Evolutionary conservation across 1,140 invertebrate species (phyloP), one percentile per base, ranked within the genome.

Genomic region (Drosophila micromelanica): DNA sequence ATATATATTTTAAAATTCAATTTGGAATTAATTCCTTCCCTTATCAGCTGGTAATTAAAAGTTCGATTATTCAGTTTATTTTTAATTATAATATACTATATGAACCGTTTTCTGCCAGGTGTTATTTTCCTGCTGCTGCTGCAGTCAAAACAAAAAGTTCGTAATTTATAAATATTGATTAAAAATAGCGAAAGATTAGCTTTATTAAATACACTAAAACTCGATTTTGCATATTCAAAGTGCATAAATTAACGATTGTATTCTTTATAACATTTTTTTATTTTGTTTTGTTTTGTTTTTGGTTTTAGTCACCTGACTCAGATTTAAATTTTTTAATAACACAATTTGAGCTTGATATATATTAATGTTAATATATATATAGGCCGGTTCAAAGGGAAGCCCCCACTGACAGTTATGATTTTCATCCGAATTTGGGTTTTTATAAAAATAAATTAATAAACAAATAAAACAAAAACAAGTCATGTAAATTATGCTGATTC

Each of bases 91-190:
- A 48, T 27, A 6, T 17, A 45, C 15, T 6, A 12, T 3, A 11
- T 38, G 37, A 6, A 35, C 42, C 7, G 2, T 8, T 17, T 5
- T 12, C 43, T 4, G 17, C 20, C 6, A 12, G 46, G 23, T 37
- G 35, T 11, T n/a, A n/a, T n/a, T n/a, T n/a, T n/a, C n/a, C n/a
- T 17, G 17, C 17, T 17, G 17, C 17, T 23, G 9, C 20, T 20
- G 11, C 8, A 56, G 38, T 56, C 38, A 43, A 42, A 57, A 57
- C 55, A 57, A 71, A 74, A 72, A 57, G 56, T 42, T 54, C 76
- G 54, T 61, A 72, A 57, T 45, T 63, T 71, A 57, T 45, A 71
- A 78, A 86, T 64, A 68, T 74, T 60, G 80, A 85, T 80, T 77
- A 75, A 49, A 4, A 0, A 32, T 45, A 30, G 45, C 37, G 65